Base-by-base conservation (phyloP, 1,140 invertebrate genomes). In the Asbolus verrucosus region DNA sequence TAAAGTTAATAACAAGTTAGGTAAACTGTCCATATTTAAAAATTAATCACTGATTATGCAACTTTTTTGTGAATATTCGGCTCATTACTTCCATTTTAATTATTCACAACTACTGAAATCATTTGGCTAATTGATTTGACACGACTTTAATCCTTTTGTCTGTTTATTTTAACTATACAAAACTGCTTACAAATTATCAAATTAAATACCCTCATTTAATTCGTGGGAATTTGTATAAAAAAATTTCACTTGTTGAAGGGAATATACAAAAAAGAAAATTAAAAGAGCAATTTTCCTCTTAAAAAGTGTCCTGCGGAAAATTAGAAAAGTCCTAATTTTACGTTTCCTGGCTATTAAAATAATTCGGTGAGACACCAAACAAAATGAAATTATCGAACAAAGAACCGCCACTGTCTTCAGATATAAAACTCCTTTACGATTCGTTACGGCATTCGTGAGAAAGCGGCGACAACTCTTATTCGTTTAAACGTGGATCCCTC, bases 341-440 rank as follows among this genome's bases (percentile, higher is more conserved):
- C 19, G 18, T 38, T 62, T 62, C 31, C 31, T 62, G 60, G 11
- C 31, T 62, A 36, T 62, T 62, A 36, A 33, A 9, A 62, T 62
- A 62, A 62, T 36, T 62, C 60, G n/a, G 4, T 36, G 31, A 27
- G 60, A 62, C 46, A 54, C 60, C 60, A 62, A 36, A 33, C 30
- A 62, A 62, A 62, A 62, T 62, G 13, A 41, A 62, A 62, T 62
- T 59, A 59, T 24, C 60, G 60, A 41, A 62, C 60, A 62, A 62
- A 62, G 60, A 62, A 62, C 31, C 36, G 31, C 31, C 31, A 36
- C 27, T 8, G 60, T 41, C 36, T 41, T 36, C 16, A 38, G n/a
- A n/a, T n/a, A n/a, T n/a, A n/a, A n/a, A 41, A 21, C 30, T 62
- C 18, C 11, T 54, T 54, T 54, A 9, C 30, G 30, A 62, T 62